Conservation (phyloP, 2,888 invertebrate genomes). For the Drosophila anceps region DNA sequence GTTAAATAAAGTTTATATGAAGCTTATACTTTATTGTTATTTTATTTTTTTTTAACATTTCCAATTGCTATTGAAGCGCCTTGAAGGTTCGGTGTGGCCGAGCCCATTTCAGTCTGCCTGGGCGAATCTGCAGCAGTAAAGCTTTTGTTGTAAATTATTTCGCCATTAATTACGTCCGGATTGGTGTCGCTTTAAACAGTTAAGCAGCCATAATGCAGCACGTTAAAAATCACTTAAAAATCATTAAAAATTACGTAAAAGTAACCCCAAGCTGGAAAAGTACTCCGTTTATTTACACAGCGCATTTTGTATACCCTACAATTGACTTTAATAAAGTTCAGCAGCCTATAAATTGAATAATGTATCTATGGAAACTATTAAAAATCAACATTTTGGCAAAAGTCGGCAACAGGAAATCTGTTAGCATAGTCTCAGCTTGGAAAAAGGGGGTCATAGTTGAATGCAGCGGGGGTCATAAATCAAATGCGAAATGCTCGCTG, state of each 20-base stretch:
- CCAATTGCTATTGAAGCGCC: constrained; percentile 20
- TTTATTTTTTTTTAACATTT: background rate
- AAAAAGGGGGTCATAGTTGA: constrained; percentile 76
- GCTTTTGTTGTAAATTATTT: constrained; percentile 72
- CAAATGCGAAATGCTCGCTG: constrained; percentile 76
- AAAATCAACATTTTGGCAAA: constrained; percentile 17
- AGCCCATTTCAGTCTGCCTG: constrained; percentile 10
- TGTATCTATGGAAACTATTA: background rate
- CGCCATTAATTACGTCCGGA: constrained; percentile 80
- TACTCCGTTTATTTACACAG: background rate
- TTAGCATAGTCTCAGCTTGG: constrained; percentile 31
- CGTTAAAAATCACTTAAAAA: constrained; percentile 77
- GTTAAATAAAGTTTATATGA: background rate
- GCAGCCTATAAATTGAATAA: background rate
- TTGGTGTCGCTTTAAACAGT: constrained; percentile 64
- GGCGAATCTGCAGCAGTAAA: constrained; percentile 19
- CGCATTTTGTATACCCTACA: background rate
- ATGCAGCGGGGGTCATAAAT: constrained; percentile 74
- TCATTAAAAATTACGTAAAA: constrained; percentile 47
- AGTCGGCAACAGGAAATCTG: constrained; percentile 53
- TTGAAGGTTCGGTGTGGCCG: constrained; percentile 8
- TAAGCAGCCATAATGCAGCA: constrained; percentile 65
- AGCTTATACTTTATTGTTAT: no score
- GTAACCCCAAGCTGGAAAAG: background rate
- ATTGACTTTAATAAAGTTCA: background rate